These are phyloP conservation scores for Drosophila erecta DNA, from an alignment of 1,140 invertebrate genomes.

Conservation along the genomic window DNA sequence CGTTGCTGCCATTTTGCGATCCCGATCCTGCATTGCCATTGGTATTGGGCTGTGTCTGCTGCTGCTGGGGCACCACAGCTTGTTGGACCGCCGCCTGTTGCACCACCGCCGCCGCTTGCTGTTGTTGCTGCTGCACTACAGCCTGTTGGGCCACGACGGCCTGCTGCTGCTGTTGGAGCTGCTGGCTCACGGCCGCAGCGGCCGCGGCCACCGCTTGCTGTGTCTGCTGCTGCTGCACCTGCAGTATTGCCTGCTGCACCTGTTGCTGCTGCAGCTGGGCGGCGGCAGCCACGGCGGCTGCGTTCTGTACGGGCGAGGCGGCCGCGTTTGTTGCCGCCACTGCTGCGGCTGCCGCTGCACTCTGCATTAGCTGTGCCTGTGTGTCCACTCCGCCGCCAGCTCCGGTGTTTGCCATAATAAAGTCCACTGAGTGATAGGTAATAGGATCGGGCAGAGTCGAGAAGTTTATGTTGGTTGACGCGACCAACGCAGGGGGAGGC, in stretches of 20 bases:
- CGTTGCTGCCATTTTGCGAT: slow-evolving; percentile 78
- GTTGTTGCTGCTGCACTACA: slow-evolving; percentile 69
- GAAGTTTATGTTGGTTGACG: slow-evolving; percentile 26
- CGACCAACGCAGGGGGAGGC: slow-evolving; percentile 65
- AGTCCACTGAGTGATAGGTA: slow-evolving; percentile 65
- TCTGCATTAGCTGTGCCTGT: slow-evolving; percentile 85
- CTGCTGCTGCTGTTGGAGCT: slow-evolving; percentile 72
- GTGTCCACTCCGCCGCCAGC: slow-evolving; percentile 86
- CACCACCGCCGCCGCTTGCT: slow-evolving; percentile 72
- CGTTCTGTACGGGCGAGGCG: slow-evolving; percentile 88
- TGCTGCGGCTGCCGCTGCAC: slow-evolving; percentile 87
- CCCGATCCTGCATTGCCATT: slow-evolving; percentile 60
- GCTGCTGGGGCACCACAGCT: slow-evolving; percentile 69
- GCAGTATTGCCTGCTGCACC: slow-evolving; percentile 82
- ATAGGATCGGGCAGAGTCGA: slow-evolving; percentile 9
- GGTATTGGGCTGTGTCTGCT: slow-evolving; percentile 74
- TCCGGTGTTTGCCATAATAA: slow-evolving; percentile 85
- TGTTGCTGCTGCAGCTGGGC: slow-evolving; percentile 87
- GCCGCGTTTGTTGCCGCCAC: slow-evolving; percentile 87
- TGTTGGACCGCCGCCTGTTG: slow-evolving; percentile 59
- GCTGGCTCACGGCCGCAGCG: slow-evolving; percentile 78
- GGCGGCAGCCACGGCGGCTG: slow-evolving; percentile 86
- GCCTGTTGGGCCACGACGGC: slow-evolving; percentile 55
- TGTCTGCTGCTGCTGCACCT: slow-evolving; percentile 84
- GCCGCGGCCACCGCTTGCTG: slow-evolving; percentile 89